Conservation (phyloP, 1,140 invertebrate genomes). For the Amphibalanus amphitrite region DNA sequence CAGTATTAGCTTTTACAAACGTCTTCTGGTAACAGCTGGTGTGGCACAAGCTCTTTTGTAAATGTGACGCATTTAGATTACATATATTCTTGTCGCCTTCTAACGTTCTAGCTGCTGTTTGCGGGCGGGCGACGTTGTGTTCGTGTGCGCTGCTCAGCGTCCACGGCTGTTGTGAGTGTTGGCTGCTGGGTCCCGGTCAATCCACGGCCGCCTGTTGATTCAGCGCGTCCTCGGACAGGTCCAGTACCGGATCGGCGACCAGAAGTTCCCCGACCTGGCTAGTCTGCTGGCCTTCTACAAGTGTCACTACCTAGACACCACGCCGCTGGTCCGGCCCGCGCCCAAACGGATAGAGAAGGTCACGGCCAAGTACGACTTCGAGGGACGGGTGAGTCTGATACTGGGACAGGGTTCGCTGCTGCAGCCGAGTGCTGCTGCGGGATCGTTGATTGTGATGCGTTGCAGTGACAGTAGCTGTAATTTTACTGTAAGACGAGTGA, state of each 20-base stretch:
- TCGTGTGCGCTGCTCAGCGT: no score
- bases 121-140: no score
- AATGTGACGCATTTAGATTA: neutral
- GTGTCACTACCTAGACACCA: constrained; percentile 89
- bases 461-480: neutral
- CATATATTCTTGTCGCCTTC: neutral
- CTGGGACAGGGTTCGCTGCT: no score
- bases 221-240: constrained; percentile 27
- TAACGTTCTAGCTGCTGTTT: neutral
- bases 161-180: no score
- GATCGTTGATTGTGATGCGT: neutral
- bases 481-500: no score
- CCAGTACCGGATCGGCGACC: constrained; percentile 82
- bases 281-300: constrained; percentile 83
- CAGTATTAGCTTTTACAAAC: neutral
- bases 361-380: constrained; percentile 81
- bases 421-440: no score
- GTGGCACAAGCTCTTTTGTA: no score
- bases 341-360: constrained; percentile 61
- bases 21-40: no score
- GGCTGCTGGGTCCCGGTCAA: no score
- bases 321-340: constrained; percentile 72
- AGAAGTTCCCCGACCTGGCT: constrained; percentile 81
- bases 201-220: neutral
- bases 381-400: constrained; percentile 43